Evolutionary conservation across 30 jellyfish, hydroid and myxozoan species (phyloP), one percentile per base, ranked within the genome.

Genomic region (Cassiopea andromeda): DNA sequence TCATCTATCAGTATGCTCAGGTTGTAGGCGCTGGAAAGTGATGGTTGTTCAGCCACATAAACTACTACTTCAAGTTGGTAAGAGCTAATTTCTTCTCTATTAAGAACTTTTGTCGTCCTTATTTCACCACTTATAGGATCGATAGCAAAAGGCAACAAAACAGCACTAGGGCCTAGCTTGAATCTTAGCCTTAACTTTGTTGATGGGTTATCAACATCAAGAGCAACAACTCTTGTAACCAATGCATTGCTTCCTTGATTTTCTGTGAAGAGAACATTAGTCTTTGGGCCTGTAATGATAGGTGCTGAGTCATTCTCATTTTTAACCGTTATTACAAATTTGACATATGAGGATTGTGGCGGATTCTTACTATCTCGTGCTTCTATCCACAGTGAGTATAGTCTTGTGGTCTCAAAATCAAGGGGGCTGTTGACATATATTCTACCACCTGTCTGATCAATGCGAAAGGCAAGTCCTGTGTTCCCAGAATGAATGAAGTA

Each of bases 321-420:
- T 54, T 57, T 86, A 72, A 92, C 81, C 19, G 92, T 86, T 1
- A 92, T 50, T 45, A 80, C 89, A 1, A 85, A 43, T 73, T 85
- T 86, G 8, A 79, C 89, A 60, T 46, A 92, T 1, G 95, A 43
- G 9, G 97, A 92, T 66, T 85, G 93, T 7, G 97, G 97, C 1
- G 97, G 97, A 50, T 61, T 86, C 58, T 77, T 71, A 75, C 94
- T 60, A 69, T 92, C 97, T 5, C 95, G 89, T n/a, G 97, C 95
- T 80, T 92, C 97, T 1, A 92, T 80, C 97, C 97, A 92, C 69
- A 92, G 77, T 2, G 93, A 86, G 74, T 78, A 80, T 7, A 57
- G 50, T 7, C 49, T n/a, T 74, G 46, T 72, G 5, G 89, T 85
- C 83, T 92, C 97, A 75, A 85, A 92, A 60, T 92, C 97, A 58